phyloP scores from a whole-genome alignment of 2,888 invertebrate genomes.

The Epiblema foenella region DNA sequence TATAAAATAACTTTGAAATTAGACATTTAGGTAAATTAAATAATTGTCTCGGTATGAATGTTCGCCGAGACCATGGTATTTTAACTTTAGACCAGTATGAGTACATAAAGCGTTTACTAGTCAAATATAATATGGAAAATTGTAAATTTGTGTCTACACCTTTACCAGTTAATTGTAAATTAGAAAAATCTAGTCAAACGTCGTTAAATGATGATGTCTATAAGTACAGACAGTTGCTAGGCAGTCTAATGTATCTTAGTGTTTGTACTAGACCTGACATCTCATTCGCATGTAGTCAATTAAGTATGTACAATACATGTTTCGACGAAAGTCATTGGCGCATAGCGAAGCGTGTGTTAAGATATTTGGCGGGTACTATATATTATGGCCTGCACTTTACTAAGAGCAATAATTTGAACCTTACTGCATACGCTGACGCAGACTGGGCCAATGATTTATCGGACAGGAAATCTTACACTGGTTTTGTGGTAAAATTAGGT shows the following conservation, averaged over 20 bases:
- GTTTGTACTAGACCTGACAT: conserved; percentile 47
- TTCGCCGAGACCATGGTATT: conserved; percentile 18
- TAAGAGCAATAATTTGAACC: conserved; percentile 30
- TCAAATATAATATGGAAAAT: conserved; percentile 16
- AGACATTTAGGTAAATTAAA: conserved; percentile 24
- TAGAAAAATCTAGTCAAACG: background rate
- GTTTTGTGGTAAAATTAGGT: conserved; percentile 33
- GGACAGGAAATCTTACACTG: too few relatives aligned
- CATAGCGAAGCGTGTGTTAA: conserved; percentile 46
- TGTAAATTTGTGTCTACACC: conserved; percentile 24
- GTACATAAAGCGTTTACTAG: too few relatives aligned
- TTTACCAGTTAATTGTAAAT: conserved; percentile 7
- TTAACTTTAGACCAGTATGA: conserved; percentile 21
- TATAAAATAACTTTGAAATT: conserved; percentile 24
- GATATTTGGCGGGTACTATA: conserved; percentile 45
- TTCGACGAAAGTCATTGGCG: too few relatives aligned
- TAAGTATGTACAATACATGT: conserved; percentile 47
- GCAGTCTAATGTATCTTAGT: conserved; percentile 46
- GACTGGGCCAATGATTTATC: too few relatives aligned
- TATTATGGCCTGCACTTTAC: conserved; percentile 39
- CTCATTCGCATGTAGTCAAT: conserved; percentile 38
- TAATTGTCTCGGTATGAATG: conserved; percentile 28
- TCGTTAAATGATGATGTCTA: conserved; percentile 6
- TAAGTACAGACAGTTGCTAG: conserved; percentile 31
- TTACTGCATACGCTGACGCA: too few relatives aligned